Evolutionary conservation across 2,888 invertebrate genomes (phyloP), one percentile per base, ranked within the genome.

Genomic region (Aspidiotus destructor): DNA sequence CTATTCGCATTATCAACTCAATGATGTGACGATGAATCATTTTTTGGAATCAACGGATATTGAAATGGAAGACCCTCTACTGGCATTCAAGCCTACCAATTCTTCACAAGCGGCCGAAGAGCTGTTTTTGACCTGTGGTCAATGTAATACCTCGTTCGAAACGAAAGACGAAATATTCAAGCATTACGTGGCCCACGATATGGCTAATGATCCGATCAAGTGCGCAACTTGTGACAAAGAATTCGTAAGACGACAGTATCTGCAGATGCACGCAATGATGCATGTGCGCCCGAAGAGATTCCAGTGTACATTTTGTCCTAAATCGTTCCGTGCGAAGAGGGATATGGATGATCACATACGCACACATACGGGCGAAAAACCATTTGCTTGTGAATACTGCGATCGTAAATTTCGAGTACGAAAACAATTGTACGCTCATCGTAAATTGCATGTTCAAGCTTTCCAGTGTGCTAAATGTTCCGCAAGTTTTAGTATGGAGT

Each of bases 341-440:
- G 48, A 48, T 6, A 48, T 48, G 10, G 48, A 13, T 48, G 11
- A 48, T 11, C 58, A 58, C 58, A 40, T 28, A 40, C 58, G 58
- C 7, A 40, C 40, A 13, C 58, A 58, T 28, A 58, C 58, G 7
- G 58, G 58, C 28, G 58, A 58, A 40, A 16, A 28, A 28, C 58
- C 58, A 10, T 58, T 58, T 8, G 28, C 16, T 17, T 58, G 58
- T 28, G 28, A 17, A 13, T 13, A 28, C 28, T 58, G 58, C 58
- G 58, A 40, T 40, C 16, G 28, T 17, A 13, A 28, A 10, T 58
- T 58, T 28, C 58, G 58, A 13, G 40, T 58, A 13, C 17, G 40
- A 28, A 58, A 58, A 28, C 40, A 17, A 10, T 40, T 58, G 7
- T 13, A 13, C 10, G 28, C 40, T 8, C 58, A 58, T 28, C 28